Conservation (phyloP, 2,113 vertebrate species). For the Oryzias curvinotus region DNA sequence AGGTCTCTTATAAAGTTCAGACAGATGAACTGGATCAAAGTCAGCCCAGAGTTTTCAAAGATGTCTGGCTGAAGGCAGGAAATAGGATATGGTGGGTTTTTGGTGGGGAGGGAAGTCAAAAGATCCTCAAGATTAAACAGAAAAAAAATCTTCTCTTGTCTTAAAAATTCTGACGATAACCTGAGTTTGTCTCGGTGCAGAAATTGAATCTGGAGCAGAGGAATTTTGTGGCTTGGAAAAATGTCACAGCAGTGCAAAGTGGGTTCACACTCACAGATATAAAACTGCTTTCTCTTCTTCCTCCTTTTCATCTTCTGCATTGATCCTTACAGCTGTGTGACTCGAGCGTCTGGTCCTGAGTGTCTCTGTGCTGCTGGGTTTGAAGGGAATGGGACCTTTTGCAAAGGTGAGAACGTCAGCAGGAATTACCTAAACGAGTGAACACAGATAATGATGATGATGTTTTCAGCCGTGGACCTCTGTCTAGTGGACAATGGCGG, state of each 20-base stretch:
- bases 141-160: too few relatives aligned
- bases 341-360: conserved; percentile 40
- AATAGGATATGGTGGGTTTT: too few relatives aligned
- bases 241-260: conserved; percentile 95
- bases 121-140: too few relatives aligned
- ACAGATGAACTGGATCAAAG: too few relatives aligned
- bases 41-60: too few relatives aligned
- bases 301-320: neutral
- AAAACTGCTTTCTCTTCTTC: neutral
- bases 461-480: conserved; percentile 77
- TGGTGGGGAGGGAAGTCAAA: too few relatives aligned
- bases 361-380: conserved; percentile 90
- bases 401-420: conserved; percentile 76
- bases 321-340: conserved; percentile 75
- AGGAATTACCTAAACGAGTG: neutral
- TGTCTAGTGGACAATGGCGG: conserved; percentile 82
- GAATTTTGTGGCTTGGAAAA: conserved; percentile 74
- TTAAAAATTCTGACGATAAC: neutral
- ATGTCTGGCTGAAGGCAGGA: too few relatives aligned
- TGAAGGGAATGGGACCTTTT: conserved; percentile 86
- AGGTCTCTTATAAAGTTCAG: too few relatives aligned
- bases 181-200: conserved; percentile 70
- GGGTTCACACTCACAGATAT: conserved; percentile 52
- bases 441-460: neutral
- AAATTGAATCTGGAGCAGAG: conserved; percentile 72